These are phyloP conservation scores for Abrostola tripartita DNA, from an alignment of 2,888 invertebrate genomes.

Conservation along the genomic window DNA sequence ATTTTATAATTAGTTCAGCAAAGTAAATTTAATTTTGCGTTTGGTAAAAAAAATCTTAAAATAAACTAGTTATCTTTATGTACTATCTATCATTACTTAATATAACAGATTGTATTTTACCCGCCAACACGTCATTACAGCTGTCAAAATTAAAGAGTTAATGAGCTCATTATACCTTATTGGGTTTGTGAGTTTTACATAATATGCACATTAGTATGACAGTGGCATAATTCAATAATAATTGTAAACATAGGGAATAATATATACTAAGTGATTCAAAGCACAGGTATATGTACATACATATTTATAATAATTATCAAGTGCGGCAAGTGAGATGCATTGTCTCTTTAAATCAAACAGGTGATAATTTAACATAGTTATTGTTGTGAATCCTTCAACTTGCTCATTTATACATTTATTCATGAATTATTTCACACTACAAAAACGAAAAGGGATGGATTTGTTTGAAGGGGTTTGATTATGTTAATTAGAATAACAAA, in stretches of 20 bases:
- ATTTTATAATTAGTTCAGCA: no score
- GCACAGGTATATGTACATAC: slow-evolving; percentile 12
- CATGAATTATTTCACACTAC: slow-evolving; percentile 15
- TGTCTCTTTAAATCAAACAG: background rate
- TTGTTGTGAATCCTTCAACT: slow-evolving; percentile 7
- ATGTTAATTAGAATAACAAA: slow-evolving; percentile 8
- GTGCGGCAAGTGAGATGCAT: background rate
- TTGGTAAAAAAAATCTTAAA: background rate
- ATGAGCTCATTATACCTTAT: slow-evolving; percentile 46
- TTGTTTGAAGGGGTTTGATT: background rate
- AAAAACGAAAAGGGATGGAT: background rate
- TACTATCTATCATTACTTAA: slow-evolving; percentile 13
- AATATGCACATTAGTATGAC: slow-evolving; percentile 41
- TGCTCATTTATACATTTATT: background rate
- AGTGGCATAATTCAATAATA: slow-evolving; percentile 41
- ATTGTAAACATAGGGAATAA: slow-evolving; percentile 30
- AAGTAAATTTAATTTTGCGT: no score
- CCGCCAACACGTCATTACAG: slow-evolving; percentile 38
- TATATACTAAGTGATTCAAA: slow-evolving; percentile 28
- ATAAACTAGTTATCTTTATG: background rate
- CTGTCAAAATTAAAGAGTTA: slow-evolving; percentile 45
- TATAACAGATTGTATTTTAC: slow-evolving; percentile 28
- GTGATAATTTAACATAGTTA: slow-evolving; percentile 5
- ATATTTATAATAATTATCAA: background rate
- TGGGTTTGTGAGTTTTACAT: slow-evolving; percentile 50